A percentile compares a stretch with the other conserved stretches of the same genome.
Evolutionary conservation across 2,888 invertebrate species (phyloP).

Genomic region (Candidula unifasciata): DNA sequence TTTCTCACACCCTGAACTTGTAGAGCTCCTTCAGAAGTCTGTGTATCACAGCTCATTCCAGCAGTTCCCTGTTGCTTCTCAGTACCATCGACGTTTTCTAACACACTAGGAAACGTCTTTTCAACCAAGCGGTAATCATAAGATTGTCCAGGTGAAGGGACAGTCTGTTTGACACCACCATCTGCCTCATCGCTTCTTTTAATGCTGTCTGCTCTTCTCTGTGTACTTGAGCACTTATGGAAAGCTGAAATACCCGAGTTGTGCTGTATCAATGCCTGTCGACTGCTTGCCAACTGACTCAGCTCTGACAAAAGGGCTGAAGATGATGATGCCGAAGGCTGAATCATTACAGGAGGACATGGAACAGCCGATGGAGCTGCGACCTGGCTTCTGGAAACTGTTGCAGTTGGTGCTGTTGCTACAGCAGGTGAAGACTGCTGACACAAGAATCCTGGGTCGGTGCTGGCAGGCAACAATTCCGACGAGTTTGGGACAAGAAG

Average conservation of each 20-base stretch:
- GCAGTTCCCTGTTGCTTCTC: background rate
- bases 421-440: constrained; percentile 16
- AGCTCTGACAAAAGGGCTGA: constrained; percentile 36
- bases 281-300: constrained; percentile 34
- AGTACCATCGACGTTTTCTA: background rate
- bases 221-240: constrained; percentile 40
- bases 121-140: background rate
- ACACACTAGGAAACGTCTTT: background rate
- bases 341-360: background rate
- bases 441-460: background rate
- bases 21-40: background rate
- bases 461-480: background rate
- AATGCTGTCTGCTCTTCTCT: background rate
- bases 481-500: constrained; percentile 40
- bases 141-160: background rate
- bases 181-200: background rate
- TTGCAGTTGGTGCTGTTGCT: background rate
- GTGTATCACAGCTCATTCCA: background rate
- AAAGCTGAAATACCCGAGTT: constrained; percentile 40
- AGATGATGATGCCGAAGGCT: constrained; percentile 19
- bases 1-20: constrained; percentile 22
- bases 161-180: background rate
- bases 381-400: background rate
- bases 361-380: background rate
- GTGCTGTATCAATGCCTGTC: constrained; percentile 32